Evolutionary conservation across 2,797 vertebrate species (phyloP).

Genomic region (Sebastes goodei): DNA sequence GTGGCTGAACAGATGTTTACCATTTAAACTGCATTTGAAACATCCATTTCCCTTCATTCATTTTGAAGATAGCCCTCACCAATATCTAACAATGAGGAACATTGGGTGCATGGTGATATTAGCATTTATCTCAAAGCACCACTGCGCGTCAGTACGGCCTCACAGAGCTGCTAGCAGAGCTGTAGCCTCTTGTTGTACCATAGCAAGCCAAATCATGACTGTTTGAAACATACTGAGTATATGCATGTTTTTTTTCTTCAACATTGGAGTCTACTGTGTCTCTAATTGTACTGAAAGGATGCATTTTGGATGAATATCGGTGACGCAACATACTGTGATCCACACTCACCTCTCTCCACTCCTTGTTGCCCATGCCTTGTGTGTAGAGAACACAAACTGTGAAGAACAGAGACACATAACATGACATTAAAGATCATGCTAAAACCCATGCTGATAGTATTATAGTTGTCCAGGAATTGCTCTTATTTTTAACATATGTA

Average conservation of each 20-base stretch:
- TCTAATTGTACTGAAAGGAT: not conserved
- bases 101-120: rapidly evolving
- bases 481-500: not conserved
- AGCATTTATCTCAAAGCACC: not conserved
- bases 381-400: constrained; percentile 98
- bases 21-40: not conserved
- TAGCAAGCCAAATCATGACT: not conserved
- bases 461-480: not conserved
- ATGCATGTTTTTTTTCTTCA: not conserved
- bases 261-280: not conserved
- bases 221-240: not conserved
- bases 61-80: not conserved
- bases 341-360: constrained; percentile 95
- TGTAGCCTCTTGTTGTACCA: not conserved
- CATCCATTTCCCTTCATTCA: not conserved
- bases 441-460: not conserved
- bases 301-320: not conserved
- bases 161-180: not conserved
- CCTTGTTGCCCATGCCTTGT: constrained; percentile 96
- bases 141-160: not conserved
- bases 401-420: constrained; percentile 60
- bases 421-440: not conserved
- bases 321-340: not conserved
- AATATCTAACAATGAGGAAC: not conserved
- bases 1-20: not conserved